Base-by-base conservation (phyloP, 2,113 vertebrate genomes). In the Sula dactylatra region DNA sequence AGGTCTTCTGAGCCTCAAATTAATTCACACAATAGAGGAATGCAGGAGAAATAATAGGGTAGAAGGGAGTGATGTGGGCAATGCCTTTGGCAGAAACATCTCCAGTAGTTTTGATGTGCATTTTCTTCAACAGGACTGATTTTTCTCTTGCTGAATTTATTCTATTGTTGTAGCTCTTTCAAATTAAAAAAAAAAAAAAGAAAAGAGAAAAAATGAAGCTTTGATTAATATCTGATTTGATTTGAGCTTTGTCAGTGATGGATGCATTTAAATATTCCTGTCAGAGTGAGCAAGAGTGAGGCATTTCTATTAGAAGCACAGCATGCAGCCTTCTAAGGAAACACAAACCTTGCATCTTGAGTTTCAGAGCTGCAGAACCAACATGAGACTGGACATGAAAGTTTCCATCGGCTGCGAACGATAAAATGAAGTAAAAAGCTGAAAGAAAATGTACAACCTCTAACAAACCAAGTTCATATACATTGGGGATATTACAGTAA, bases 211-310 rank as follows among this genome's bases (percentile, higher is more conserved):
- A 95, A 88, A 73, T 38, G 52, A 79, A 96, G 45, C 34, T 94
- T 94, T 95, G 96, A 97, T 98, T 97, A 96, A 97, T 97, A 97
- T 95, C 95, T 97, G 91, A 97, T 96, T 92, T 97, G 93, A 95
- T 97, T 93, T 96, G 67, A 94, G 93, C 54, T 95, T 93, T 97
- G 94, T 91, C 82, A 90, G 90, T 96, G 96, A 97, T 96, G 78
- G 81, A 96, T 96, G 67, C 88, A 88, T 95, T 98, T 97, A 97
- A 98, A 97, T 95, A 97, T 96, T 92, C 89, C 91, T 98, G 97
- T 96, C 95, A 97, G 84, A 74, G 29, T 93, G 49, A 97, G 54
- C 38, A 77, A 79, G 49, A 97, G 65, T 90, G 88, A 94, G 73
- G 52, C 86, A 88, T 93, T 97, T 94, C 82, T 93, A 96, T 94